Base-by-base conservation (phyloP, 2,888 invertebrate genomes). In the Trachelus tabidus region DNA sequence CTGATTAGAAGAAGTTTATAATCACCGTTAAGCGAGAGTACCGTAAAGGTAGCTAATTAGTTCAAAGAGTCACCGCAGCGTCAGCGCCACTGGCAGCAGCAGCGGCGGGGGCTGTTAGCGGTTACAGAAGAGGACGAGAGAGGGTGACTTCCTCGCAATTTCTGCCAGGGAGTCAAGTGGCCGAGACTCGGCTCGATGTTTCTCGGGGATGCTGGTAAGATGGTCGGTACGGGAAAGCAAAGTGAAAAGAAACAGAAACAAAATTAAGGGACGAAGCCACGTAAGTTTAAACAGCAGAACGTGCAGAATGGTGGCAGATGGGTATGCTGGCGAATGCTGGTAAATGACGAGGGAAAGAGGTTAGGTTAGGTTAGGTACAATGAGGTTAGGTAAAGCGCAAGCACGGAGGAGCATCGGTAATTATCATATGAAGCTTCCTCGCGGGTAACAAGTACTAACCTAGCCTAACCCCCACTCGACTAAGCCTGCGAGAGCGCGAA, bases 361-460 rank as follows among this genome's bases (percentile, higher is more conserved):
- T 40, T 40, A 40, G 23, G 56, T 37, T 37, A 37, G 40, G 40
- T 40, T 15, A 6, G 12, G 35, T 35, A 35, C 12, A 37, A 15
- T 15, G 15, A 40, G 15, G 40, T 40, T 40, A 40, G 15, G 15
- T 56, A 56, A 56, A 9, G 56, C 56, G 56, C 23, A 76, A 75
- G 81, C 68, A 79, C 75, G 80, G 79, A 79, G 79, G 80, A 80
- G 82, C 78, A 82, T 81, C 81, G 82, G 82, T 81, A 83, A 83
- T 83, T 83, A 83, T 83, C 83, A 81, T 81, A 79, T 76, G 80
- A 79, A 56, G 56, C 56, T 56, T 56, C 23, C 82, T 80, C 79
- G 80, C 80, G 82, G 81, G 81, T 82, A 83, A 82, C 83, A 81
- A 83, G 82, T 81, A 79, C 81, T 82, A 81, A 81, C 83, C 78